Evolutionary conservation across 1,140 invertebrate species (phyloP).

Genomic region (Psix sp.): DNA sequence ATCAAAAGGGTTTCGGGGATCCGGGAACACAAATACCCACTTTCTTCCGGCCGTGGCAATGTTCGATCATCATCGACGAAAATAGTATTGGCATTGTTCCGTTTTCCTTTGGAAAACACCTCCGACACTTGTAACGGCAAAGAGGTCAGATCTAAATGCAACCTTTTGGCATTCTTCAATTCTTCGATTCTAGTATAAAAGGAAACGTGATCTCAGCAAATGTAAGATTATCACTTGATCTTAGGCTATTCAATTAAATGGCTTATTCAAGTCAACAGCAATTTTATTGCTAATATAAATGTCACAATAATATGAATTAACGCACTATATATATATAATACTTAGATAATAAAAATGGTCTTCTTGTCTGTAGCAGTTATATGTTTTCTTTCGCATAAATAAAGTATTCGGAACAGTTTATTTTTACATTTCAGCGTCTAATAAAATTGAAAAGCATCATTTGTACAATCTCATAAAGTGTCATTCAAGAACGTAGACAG

Average conservation of each 20-base stretch:
- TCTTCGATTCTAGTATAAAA: conserved; percentile 35
- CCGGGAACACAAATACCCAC: conserved; percentile 34
- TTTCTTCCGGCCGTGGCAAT: conserved; percentile 57
- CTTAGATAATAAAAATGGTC: too few species aligned
- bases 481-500: conserved; percentile 20
- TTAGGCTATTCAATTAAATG: too few species aligned
- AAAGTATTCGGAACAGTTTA: conserved; percentile 10
- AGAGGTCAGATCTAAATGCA: conserved; percentile 49
- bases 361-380: too few species aligned
- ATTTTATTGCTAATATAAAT: too few species aligned
- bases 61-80: conserved; percentile 55
- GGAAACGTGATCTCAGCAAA: too few species aligned
- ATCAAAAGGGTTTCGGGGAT: conserved; percentile 23
- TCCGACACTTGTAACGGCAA: conserved; percentile 27
- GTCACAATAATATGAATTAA: too few species aligned
- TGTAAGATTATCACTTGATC: too few species aligned
- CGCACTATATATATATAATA: too few species aligned
- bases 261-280: too few species aligned
- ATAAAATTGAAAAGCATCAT: conserved; percentile 25
- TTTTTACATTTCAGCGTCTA: conserved; percentile 17
- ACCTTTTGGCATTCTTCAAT: conserved; percentile 45
- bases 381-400: conserved; percentile 3
- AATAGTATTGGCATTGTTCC: conserved; percentile 59
- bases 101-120: conserved; percentile 37
- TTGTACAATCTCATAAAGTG: conserved; percentile 30